Evolutionary conservation across 2,113 vertebrate genomes (phyloP).

Genomic region (Formicarius rufipectus): DNA sequence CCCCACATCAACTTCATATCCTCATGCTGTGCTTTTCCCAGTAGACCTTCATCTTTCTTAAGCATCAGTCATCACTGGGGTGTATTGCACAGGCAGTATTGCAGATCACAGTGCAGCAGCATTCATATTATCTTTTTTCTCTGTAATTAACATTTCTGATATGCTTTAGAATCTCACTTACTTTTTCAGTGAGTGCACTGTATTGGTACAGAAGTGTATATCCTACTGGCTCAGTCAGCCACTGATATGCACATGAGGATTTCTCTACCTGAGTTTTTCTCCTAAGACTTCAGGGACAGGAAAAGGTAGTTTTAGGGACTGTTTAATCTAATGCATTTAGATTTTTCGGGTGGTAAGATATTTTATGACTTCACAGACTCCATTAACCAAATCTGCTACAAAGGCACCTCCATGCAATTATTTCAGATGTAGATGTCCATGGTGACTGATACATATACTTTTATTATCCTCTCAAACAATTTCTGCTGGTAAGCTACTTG

Average conservation of each 20-base stretch:
- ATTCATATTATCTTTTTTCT: neutral
- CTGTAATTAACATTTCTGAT: neutral
- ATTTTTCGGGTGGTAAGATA: neutral
- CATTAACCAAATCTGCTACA: neutral
- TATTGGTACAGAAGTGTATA: neutral
- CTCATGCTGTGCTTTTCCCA: neutral
- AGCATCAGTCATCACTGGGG: neutral
- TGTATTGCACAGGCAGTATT: neutral
- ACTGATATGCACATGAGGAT: neutral
- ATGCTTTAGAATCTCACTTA: neutral
- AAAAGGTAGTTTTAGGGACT: neutral
- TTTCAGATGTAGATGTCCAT: neutral
- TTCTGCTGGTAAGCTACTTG: neutral
- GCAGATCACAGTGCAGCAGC: neutral
- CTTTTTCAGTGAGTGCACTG: neutral
- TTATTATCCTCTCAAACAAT: neutral
- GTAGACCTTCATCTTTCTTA: neutral
- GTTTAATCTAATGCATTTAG: neutral
- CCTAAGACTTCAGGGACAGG: neutral
- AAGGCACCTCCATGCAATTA: neutral
- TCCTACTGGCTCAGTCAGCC: neutral
- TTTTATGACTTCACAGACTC: neutral
- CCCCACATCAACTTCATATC: neutral
- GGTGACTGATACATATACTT: neutral
- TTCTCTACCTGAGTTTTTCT: neutral